Evolutionary conservation across 2,797 vertebrate genomes (phyloP), one percentile per base, ranked within the genome.

Genomic region (Chelon labrosus): DNA sequence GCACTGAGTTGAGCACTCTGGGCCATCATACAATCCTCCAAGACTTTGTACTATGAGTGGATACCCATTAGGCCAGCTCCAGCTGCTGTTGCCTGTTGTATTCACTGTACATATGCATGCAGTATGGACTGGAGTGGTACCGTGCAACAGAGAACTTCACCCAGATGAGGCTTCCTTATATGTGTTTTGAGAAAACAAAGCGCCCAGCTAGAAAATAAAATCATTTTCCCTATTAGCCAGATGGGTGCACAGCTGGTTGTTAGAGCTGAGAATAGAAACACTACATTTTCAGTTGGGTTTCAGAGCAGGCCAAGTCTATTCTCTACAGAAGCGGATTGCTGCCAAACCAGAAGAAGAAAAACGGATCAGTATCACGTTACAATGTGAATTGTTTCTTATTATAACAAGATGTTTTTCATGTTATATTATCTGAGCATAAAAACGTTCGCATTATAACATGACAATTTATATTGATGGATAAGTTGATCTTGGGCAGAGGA

Each of bases 161-260:
- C 5, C 8, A 1, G 3, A 60, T 60, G 31, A 58, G 64, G 58
- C 20, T 20, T 70, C 62, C 54, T 41, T 69, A 25, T 80, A 51
- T 78, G 70, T 77, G 76, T 79, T 91, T 92, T 85, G 87, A 82
- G 78, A 89, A 85, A 90, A 93, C 58, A 84, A 92, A 93, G 91
- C 91, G 95, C 84, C 84, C 92, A 88, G 80, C 90, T 94, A 90
- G 92, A 95, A 95, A 94, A 93, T 88, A 80, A 79, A 94, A 84
- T 86, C 81, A 73, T 77, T 92, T 83, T 91, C 85, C 82, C 83
- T 82, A 90, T 92, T 94, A 93, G 91, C 88, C 91, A 93, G 91
- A 92, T 86, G 90, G 90, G 75, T 91, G 87, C 84, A 78, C 85
- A 87, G 71, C 70, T 73, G 85, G 84, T 92, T 82, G 64, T 56